phyloP scores from a whole-genome alignment of 2,888 invertebrate species.

The Andrena fulva region DNA sequence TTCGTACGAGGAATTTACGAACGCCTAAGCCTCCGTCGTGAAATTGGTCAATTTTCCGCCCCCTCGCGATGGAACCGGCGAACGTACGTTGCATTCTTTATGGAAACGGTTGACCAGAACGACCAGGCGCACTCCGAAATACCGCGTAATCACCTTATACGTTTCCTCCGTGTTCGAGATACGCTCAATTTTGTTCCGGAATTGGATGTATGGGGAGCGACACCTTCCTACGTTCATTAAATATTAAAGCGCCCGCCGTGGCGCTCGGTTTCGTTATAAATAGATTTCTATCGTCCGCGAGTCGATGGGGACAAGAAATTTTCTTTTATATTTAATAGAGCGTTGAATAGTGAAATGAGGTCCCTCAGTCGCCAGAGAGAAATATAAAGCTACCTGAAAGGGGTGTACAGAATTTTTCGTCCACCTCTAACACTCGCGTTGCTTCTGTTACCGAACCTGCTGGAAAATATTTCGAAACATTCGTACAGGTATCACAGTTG shows the following conservation, averaged over 20 bases:
- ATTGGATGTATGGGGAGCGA: slow-evolving; percentile 20
- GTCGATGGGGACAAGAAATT: background rate
- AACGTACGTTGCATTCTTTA: slow-evolving; percentile 53
- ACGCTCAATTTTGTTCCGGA: background rate
- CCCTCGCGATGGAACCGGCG: slow-evolving; percentile 14
- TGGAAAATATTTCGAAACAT: background rate
- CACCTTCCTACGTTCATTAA: slow-evolving; percentile 16
- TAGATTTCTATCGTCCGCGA: slow-evolving; percentile 9
- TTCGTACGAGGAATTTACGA: slow-evolving; percentile 20
- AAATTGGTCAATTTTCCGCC: slow-evolving; percentile 49
- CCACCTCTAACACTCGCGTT: too few relatives aligned
- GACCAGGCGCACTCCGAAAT: slow-evolving; percentile 46
- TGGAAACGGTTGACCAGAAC: slow-evolving; percentile 52
- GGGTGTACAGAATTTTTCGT: too few relatives aligned
- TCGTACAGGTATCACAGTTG: background rate
- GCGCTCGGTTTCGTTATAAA: background rate
- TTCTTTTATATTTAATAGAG: background rate
- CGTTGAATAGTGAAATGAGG: background rate
- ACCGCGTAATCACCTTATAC: slow-evolving; percentile 40
- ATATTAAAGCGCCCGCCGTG: slow-evolving; percentile 2
- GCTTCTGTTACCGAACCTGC: background rate
- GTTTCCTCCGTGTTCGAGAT: slow-evolving; percentile 11
- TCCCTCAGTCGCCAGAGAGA: background rate
- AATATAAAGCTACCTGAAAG: background rate
- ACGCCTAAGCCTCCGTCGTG: slow-evolving; percentile 1